Conservation (phyloP, 2,113 vertebrate species). For the Mugil cephalus region DNA sequence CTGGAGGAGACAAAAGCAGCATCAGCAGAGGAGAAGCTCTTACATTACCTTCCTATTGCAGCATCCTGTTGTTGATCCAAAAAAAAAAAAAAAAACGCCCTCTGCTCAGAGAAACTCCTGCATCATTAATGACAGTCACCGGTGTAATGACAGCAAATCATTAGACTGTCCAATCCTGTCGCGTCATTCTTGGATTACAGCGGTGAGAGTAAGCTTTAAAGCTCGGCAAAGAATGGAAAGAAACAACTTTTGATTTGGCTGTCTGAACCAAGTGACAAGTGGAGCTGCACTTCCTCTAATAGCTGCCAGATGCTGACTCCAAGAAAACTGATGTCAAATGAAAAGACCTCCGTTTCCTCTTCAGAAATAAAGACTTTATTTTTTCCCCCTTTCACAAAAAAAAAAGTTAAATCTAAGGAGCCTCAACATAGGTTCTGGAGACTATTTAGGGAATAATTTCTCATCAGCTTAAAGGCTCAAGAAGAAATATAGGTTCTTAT, state of each 20-base stretch:
- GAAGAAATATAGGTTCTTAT: not conserved
- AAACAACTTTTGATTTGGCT: constrained; percentile 46
- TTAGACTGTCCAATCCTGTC: constrained; percentile 29
- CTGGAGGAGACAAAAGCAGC: constrained; percentile 7
- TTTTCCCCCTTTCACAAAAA: too few relatives aligned
- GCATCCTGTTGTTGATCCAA: constrained; percentile 6
- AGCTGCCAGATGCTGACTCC: constrained; percentile 37
- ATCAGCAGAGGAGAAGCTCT: not conserved
- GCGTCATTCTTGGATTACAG: constrained; percentile 37
- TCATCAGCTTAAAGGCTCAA: not conserved
- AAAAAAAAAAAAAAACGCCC: not conserved
- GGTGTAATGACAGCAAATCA: constrained; percentile 39
- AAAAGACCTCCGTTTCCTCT: constrained; percentile 22
- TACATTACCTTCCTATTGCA: constrained; percentile 11
- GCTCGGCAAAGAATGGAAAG: constrained; percentile 24
- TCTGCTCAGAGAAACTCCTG: not conserved
- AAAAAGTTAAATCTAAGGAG: not conserved
- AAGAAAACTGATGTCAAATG: constrained; percentile 36
- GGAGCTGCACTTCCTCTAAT: constrained; percentile 32
- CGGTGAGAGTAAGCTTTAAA: constrained; percentile 22
- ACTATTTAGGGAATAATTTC: not conserved
- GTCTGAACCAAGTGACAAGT: constrained; percentile 47
- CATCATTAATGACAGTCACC: constrained; percentile 24
- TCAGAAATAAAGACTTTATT: not conserved
- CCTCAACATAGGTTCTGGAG: too few relatives aligned